phyloP scores from a whole-genome alignment of 1,140 invertebrate genomes.

The Tetraneura akinire region DNA sequence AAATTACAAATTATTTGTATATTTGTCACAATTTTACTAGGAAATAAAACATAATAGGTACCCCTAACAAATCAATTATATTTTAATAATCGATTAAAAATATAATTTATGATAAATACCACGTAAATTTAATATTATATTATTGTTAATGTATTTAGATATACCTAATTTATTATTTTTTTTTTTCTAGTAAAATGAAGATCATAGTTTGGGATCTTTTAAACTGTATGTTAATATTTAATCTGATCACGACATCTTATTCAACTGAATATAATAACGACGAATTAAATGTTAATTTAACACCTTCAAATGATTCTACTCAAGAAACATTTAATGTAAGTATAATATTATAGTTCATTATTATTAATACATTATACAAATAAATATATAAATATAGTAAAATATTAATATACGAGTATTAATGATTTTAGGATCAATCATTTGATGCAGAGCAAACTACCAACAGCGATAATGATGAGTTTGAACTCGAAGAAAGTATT shows the following conservation, averaged over 20 bases:
- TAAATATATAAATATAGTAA: too few relatives aligned
- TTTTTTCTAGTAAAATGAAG: slow-evolving; percentile 41
- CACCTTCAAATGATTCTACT: background rate
- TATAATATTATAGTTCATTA: background rate
- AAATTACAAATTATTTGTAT: background rate
- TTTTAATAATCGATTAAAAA: background rate
- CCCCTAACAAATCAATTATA: background rate
- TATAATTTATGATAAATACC: too few relatives aligned
- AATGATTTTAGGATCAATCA: background rate
- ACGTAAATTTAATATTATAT: too few relatives aligned
- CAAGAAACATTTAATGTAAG: slow-evolving; percentile 7
- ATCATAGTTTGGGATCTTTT: slow-evolving; percentile 21
- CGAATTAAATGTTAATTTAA: background rate
- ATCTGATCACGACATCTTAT: background rate
- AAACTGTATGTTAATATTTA: background rate
- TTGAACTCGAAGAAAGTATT: slow-evolving; percentile 47
- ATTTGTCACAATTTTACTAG: background rate
- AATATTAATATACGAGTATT: too few relatives aligned
- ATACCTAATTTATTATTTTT: background rate
- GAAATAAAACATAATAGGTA: background rate
- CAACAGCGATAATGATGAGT: slow-evolving; percentile 48
- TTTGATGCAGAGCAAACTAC: background rate
- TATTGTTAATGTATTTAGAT: too few relatives aligned
- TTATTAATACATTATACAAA: too few relatives aligned
- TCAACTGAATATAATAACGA: slow-evolving; percentile 11